These are phyloP conservation scores for Brachypalpus laphriformis DNA, from an alignment of 2,888 invertebrate genomes.

Conservation along the genomic window DNA sequence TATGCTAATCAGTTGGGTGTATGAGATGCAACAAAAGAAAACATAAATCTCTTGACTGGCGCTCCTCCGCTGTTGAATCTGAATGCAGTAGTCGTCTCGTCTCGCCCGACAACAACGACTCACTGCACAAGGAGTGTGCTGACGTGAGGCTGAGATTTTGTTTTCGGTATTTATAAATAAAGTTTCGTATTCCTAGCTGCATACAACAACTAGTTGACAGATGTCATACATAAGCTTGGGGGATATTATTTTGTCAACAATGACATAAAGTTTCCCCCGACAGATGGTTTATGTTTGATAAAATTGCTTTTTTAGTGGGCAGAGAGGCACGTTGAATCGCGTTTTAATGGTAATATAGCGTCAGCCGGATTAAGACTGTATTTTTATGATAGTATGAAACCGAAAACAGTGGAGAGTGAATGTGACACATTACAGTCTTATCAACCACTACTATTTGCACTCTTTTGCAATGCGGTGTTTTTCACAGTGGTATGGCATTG, in stretches of 20 bases:
- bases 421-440: background rate
- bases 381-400: background rate
- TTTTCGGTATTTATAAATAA: conserved; percentile 28
- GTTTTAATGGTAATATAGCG: background rate
- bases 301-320: conserved; percentile 1
- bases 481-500: no score
- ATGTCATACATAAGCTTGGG: conserved; percentile 57
- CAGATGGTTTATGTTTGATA: conserved; percentile 39
- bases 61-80: conserved; percentile 40
- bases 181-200: conserved; percentile 41
- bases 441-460: no score
- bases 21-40: conserved; percentile 25
- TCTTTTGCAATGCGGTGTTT: no score
- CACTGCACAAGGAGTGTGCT: conserved; percentile 16
- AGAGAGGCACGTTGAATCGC: conserved; percentile 7
- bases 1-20: conserved; percentile 58
- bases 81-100: no score
- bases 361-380: background rate
- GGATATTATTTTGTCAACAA: conserved; percentile 61
- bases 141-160: conserved; percentile 1
- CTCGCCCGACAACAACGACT: conserved; percentile 1
- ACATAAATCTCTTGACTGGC: conserved; percentile 54
- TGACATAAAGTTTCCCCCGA: conserved; percentile 48
- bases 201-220: conserved; percentile 40
- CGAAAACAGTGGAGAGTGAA: background rate